Evolutionary conservation across 2,888 invertebrate genomes (phyloP).

Genomic region (Linyphia triangularis): DNA sequence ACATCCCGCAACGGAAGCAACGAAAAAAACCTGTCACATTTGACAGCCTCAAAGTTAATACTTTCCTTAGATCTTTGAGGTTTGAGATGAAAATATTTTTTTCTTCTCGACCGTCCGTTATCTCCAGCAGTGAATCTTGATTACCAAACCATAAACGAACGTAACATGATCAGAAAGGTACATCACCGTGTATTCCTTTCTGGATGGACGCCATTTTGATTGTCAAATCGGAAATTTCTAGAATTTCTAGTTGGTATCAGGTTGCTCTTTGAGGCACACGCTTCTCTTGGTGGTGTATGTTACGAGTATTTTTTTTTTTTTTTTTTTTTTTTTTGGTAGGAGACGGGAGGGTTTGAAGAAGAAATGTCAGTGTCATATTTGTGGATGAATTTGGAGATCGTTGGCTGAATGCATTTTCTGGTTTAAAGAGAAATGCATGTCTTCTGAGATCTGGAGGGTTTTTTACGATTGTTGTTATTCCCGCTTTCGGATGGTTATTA

Average conservation of each 20-base stretch:
- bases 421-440: no score
- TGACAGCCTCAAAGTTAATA: conserved; percentile 45
- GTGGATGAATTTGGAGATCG: not conserved
- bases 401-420: no score
- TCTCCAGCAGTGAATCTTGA: not conserved
- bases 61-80: not conserved
- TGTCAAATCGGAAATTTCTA: not conserved
- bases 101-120: not conserved
- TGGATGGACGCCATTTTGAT: conserved; percentile 18
- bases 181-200: not conserved
- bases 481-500: no score
- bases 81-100: not conserved
- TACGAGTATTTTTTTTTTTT: not conserved
- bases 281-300: not conserved
- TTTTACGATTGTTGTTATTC: no score
- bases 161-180: not conserved
- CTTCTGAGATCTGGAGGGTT: no score
- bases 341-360: not conserved
- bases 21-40: conserved; percentile 1
- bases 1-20: not conserved
- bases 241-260: not conserved
- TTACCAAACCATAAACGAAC: not conserved
- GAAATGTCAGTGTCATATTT: no score
- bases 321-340: not conserved
- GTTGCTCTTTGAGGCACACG: not conserved